These are phyloP conservation scores for Cephus sareptanus DNA, from an alignment of 2,888 invertebrate species.

Conservation along the genomic window DNA sequence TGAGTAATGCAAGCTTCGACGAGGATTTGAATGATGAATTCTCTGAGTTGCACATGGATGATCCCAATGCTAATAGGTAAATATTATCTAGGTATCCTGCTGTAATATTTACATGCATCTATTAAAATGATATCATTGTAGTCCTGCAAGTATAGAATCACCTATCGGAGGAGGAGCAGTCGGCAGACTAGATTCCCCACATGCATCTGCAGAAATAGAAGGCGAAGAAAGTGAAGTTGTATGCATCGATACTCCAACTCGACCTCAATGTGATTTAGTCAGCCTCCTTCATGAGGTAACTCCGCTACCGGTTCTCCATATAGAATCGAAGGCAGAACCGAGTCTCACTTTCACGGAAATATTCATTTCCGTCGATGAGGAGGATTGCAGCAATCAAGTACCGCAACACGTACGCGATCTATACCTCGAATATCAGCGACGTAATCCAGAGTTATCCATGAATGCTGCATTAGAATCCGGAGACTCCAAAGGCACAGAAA, in stretches of 20 bases:
- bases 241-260: slow-evolving; percentile 79
- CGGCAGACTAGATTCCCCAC: slow-evolving; percentile 70
- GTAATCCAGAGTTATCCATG: slow-evolving; percentile 49
- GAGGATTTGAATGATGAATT: slow-evolving; percentile 70
- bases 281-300: slow-evolving; percentile 77
- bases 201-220: slow-evolving; percentile 84
- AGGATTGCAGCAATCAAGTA: slow-evolving; percentile 64
- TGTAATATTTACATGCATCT: neutral
- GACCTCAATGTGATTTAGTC: slow-evolving; percentile 77
- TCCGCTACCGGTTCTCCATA: slow-evolving; percentile 66
- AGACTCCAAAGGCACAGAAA: slow-evolving; percentile 55
- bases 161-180: slow-evolving; percentile 68
- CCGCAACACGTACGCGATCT: slow-evolving; percentile 74
- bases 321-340: slow-evolving; percentile 52
- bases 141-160: slow-evolving; percentile 60
- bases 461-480: slow-evolving; percentile 42
- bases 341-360: slow-evolving; percentile 67
- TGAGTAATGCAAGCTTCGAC: slow-evolving; percentile 66
- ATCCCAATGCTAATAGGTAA: slow-evolving; percentile 70
- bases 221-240: slow-evolving; percentile 84
- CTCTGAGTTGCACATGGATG: slow-evolving; percentile 69
- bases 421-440: slow-evolving; percentile 72
- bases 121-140: slow-evolving; percentile 30
- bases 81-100: neutral
- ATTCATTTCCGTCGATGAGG: slow-evolving; percentile 74